Conservation (phyloP, 64 coral and sea anemone genomes). For the Cladopsammia gracilis region DNA sequence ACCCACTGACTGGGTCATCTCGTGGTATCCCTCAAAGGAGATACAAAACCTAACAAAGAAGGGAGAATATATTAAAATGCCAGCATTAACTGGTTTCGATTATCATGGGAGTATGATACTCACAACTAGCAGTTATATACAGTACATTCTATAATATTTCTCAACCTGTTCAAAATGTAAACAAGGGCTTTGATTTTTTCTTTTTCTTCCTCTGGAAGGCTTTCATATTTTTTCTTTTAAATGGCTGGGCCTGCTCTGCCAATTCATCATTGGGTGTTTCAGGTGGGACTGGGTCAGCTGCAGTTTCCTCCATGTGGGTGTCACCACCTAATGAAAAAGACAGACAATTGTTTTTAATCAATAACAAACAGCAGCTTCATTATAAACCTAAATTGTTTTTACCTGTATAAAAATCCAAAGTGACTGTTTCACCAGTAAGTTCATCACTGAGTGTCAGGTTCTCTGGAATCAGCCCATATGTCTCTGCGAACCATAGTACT, state of each 20-base stretch:
- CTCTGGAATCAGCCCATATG: conserved; percentile 36
- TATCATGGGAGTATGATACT: too few relatives aligned
- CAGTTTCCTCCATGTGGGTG: background rate
- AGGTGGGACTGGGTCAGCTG: background rate
- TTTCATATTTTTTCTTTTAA: background rate
- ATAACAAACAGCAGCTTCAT: too few relatives aligned
- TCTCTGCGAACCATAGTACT: conserved; percentile 62
- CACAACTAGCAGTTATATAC: background rate
- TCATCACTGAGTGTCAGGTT: conserved; percentile 18
- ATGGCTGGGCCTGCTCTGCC: background rate
- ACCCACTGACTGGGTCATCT: background rate
- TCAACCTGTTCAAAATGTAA: conserved; percentile 12
- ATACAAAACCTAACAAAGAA: conserved; percentile 10
- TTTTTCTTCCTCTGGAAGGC: background rate
- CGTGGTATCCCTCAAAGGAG: conserved; percentile 45
- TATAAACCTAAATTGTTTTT: too few relatives aligned
- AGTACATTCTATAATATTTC: background rate
- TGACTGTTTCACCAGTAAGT: background rate
- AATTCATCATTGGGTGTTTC: background rate
- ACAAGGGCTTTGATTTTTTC: background rate
- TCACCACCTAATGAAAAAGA: too few relatives aligned
- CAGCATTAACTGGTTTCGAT: background rate
- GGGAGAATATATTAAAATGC: background rate
- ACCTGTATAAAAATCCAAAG: too few relatives aligned
- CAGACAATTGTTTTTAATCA: too few relatives aligned